Conservation (phyloP, 2,797 vertebrate species). For the Myotis pilosus region DNA sequence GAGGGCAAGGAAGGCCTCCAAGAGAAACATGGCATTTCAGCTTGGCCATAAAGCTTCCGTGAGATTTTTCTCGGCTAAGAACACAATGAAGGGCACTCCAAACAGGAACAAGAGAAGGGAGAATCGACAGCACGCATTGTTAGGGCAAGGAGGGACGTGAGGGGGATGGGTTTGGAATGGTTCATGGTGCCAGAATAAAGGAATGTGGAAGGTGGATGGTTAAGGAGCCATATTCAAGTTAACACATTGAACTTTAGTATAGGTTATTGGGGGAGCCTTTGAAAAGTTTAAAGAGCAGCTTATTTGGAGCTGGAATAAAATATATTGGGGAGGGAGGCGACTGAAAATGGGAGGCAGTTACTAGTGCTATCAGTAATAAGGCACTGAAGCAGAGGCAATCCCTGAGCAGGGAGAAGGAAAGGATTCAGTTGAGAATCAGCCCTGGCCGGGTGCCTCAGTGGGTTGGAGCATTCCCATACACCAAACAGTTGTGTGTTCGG, state of each 20-base stretch:
- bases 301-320: neutral
- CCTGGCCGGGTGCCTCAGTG: neutral
- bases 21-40: neutral
- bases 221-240: neutral
- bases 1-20: neutral
- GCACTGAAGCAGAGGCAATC: neutral
- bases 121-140: fast-evolving
- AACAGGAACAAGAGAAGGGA: neutral
- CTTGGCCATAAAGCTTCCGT: neutral
- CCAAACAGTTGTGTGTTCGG: neutral
- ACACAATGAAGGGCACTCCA: neutral
- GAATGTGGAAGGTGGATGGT: neutral
- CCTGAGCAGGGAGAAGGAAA: neutral
- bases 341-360: neutral
- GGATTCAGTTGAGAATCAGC: neutral
- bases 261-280: neutral
- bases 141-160: neutral
- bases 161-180: neutral
- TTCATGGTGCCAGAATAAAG: neutral
- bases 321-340: neutral
- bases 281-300: neutral
- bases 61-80: neutral
- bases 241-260: neutral
- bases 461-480: neutral
- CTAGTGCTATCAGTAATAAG: neutral